Evolutionary conservation across 2,797 vertebrate genomes (phyloP).

Genomic region (Cyclura pinguis): DNA sequence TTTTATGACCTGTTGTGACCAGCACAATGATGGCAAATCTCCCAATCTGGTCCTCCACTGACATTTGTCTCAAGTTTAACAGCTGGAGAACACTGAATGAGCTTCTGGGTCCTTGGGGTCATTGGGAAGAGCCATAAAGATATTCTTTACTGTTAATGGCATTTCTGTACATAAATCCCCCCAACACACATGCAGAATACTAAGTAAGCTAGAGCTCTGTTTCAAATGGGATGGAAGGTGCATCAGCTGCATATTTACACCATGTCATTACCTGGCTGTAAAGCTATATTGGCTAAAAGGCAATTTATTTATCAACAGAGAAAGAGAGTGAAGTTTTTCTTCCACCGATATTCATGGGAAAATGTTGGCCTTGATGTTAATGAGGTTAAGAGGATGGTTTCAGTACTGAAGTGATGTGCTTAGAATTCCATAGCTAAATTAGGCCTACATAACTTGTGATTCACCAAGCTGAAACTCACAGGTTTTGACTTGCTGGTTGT

Average conservation of each 20-base stretch:
- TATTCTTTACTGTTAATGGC: slow-evolving; percentile 50
- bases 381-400: neutral
- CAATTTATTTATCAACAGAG: slow-evolving; percentile 10
- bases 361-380: neutral
- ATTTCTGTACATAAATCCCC: slow-evolving; percentile 45
- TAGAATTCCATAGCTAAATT: neutral
- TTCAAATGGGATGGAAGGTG: slow-evolving; percentile 36
- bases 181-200: slow-evolving; percentile 24
- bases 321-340: slow-evolving; percentile 11
- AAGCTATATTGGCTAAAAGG: slow-evolving; percentile 17
- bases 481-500: neutral
- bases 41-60: slow-evolving; percentile 63
- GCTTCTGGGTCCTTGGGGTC: slow-evolving; percentile 51
- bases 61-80: slow-evolving; percentile 55
- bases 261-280: slow-evolving; percentile 6
- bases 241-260: slow-evolving; percentile 32
- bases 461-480: neutral
- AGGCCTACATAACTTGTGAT: no score
- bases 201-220: slow-evolving; percentile 11
- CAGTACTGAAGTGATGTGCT: neutral
- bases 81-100: slow-evolving; percentile 58
- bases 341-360: neutral
- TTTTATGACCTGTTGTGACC: slow-evolving; percentile 69
- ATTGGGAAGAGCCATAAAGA: slow-evolving; percentile 60
- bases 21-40: slow-evolving; percentile 68